phyloP scores from a whole-genome alignment of 2,113 vertebrate species.

The Aegotheles bennettii region DNA sequence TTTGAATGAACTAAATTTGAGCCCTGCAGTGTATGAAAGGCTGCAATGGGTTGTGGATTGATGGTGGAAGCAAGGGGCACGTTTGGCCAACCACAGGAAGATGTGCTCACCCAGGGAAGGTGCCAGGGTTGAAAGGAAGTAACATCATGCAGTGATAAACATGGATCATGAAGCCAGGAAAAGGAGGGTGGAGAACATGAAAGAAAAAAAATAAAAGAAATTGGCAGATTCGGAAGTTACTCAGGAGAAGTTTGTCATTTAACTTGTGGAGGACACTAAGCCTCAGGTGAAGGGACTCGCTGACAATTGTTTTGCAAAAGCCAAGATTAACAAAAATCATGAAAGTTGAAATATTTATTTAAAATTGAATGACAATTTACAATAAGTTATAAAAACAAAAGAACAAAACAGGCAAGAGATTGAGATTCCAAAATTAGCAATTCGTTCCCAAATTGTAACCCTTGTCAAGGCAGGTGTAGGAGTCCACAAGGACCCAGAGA shows the following conservation, averaged over 20 bases:
- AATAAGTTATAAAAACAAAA: neutral
- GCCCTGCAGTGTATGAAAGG: neutral
- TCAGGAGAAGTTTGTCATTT: conserved; percentile 27
- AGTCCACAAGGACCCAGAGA: too few relatives aligned
- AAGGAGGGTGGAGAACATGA: neutral
- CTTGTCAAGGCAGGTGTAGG: neutral
- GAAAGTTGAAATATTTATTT: neutral
- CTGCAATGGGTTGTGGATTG: conserved; percentile 37
- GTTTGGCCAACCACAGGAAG: neutral
- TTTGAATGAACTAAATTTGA: conserved; percentile 36
- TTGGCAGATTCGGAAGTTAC: conserved; percentile 30
- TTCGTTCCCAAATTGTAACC: neutral
- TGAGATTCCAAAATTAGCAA: neutral
- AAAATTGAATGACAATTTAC: neutral
- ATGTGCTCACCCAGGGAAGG: conserved; percentile 45
- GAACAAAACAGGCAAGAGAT: neutral
- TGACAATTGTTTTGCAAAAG: neutral
- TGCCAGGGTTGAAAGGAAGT: conserved; percentile 56
- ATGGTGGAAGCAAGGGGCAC: conserved; percentile 19
- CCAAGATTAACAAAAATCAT: neutral
- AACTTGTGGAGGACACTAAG: neutral
- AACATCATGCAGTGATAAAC: conserved; percentile 18
- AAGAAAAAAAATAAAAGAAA: neutral
- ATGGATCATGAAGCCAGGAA: neutral
- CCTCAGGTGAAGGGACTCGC: neutral